A percentile compares a stretch with the other conserved stretches of the same genome.
These are phyloP conservation scores for Chionomys nivalis DNA, from an alignment of 2,113 vertebrate species.

Conservation along the genomic window DNA sequence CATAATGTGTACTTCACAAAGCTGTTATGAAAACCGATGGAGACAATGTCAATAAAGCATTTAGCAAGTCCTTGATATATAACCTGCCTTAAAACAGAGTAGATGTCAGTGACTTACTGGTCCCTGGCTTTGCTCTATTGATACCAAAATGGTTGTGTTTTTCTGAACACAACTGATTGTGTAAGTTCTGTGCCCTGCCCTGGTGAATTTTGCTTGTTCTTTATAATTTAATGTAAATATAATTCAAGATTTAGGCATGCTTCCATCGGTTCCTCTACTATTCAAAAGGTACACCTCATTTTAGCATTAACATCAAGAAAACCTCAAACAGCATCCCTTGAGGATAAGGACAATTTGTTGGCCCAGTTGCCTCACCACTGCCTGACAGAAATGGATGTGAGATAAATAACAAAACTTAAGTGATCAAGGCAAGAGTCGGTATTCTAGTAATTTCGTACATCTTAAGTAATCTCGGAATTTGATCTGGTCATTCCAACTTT, in stretches of 20 bases:
- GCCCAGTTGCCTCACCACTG: not conserved
- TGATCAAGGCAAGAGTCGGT: not conserved
- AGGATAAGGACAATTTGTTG: not conserved
- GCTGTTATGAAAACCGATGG: not conserved
- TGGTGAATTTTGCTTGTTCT: constrained; percentile 6
- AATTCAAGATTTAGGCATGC: not conserved
- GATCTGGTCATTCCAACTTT: constrained; percentile 33
- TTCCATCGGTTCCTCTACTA: not conserved
- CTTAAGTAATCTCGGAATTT: constrained; percentile 22
- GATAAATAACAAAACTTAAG: constrained; percentile 27
- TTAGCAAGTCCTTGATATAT: not conserved
- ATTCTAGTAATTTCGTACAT: constrained; percentile 16
- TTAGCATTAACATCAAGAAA: not conserved
- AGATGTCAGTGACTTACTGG: not conserved
- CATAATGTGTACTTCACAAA: not conserved
- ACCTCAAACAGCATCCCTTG: not conserved
- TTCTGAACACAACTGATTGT: constrained; percentile 6
- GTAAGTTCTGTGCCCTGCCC: not conserved
- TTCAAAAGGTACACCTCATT: not conserved
- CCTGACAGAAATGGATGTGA: not conserved
- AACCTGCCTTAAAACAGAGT: not conserved
- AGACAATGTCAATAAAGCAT: not conserved
- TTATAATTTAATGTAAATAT: constrained; percentile 48
- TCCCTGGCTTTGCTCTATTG: not conserved
- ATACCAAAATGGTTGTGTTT: constrained; percentile 19